Evolutionary conservation across 2,888 invertebrate species (phyloP).

Genomic region (Scaptomyza parva): DNA sequence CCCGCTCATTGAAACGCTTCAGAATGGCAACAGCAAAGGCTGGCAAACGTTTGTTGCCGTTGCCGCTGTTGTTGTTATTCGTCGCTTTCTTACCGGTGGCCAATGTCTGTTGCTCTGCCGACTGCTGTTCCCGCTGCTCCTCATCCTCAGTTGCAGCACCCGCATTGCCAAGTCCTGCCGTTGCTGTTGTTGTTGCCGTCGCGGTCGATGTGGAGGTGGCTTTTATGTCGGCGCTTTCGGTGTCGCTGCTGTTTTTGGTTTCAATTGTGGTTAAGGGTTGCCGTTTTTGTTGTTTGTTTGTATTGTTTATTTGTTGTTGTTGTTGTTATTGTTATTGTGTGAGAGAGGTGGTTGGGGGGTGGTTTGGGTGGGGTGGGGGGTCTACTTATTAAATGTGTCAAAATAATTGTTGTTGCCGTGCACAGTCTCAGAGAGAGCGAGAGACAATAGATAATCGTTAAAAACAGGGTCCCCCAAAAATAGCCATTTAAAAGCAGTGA

Average conservation of each 20-base stretch:
- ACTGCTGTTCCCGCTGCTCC: slow-evolving; percentile 58
- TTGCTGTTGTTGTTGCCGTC: slow-evolving; percentile 73
- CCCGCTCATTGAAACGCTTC: slow-evolving; percentile 82
- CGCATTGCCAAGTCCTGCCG: slow-evolving; percentile 32
- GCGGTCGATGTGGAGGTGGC: slow-evolving; percentile 82
- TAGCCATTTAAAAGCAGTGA: slow-evolving; percentile 22
- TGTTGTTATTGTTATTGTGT: slow-evolving; percentile 37
- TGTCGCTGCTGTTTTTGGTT: slow-evolving; percentile 87
- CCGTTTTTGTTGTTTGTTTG: slow-evolving; percentile 40
- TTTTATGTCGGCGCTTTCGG: slow-evolving; percentile 88
- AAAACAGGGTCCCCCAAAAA: slow-evolving; percentile 22
- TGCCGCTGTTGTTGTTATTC: slow-evolving; percentile 34
- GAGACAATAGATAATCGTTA: slow-evolving; percentile 46
- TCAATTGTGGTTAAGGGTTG: slow-evolving; percentile 59
- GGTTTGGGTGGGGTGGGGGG: background rate
- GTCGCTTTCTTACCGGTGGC: slow-evolving; percentile 70
- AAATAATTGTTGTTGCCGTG: slow-evolving; percentile 74
- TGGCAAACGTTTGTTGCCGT: slow-evolving; percentile 68
- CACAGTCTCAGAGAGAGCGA: too few species aligned
- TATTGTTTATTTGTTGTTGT: slow-evolving; percentile 24
- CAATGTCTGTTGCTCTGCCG: slow-evolving; percentile 54
- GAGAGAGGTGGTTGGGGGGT: slow-evolving; percentile 15
- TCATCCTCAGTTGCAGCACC: slow-evolving; percentile 45
- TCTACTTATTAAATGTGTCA: slow-evolving; percentile 69
- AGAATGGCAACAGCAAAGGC: slow-evolving; percentile 82